Conservation (phyloP, 2,888 invertebrate species). For the Fissipunctia ypsillon region DNA sequence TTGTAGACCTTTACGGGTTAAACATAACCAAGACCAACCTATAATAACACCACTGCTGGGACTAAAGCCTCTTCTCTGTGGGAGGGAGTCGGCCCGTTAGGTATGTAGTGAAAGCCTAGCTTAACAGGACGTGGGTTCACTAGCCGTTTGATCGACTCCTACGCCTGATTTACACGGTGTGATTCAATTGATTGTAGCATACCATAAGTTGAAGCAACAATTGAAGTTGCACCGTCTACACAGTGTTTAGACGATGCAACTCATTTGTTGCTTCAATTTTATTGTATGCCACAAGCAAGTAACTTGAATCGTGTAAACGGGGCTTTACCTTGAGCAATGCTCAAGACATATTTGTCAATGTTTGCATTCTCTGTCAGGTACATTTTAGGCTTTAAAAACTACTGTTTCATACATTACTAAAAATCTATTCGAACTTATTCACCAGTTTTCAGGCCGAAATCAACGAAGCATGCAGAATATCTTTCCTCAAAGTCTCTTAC, state of each 20-base stretch:
- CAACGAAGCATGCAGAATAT: constrained; percentile 84
- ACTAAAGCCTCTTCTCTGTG: not conserved
- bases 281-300: not conserved
- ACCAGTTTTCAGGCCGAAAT: constrained; percentile 86
- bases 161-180: not conserved
- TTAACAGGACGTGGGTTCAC: too few relatives aligned
- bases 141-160: not conserved
- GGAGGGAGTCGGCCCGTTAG: not conserved
- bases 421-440: constrained; percentile 54
- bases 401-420: not conserved
- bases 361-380: not conserved
- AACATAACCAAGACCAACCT: not conserved
- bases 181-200: not conserved
- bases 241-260: too few relatives aligned
- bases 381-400: not conserved
- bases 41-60: not conserved
- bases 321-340: not conserved
- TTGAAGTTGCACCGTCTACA: too few relatives aligned
- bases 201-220: not conserved
- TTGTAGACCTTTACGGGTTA: too few relatives aligned
- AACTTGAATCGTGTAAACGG: not conserved
- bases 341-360: not conserved
- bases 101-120: not conserved
- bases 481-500: constrained; percentile 84
- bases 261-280: not conserved